Evolutionary conservation across 35 echinoderm and acorn worm genomes (phyloP), one percentile per base, ranked within the genome.

Genomic region (Apostichopus japonicus): DNA sequence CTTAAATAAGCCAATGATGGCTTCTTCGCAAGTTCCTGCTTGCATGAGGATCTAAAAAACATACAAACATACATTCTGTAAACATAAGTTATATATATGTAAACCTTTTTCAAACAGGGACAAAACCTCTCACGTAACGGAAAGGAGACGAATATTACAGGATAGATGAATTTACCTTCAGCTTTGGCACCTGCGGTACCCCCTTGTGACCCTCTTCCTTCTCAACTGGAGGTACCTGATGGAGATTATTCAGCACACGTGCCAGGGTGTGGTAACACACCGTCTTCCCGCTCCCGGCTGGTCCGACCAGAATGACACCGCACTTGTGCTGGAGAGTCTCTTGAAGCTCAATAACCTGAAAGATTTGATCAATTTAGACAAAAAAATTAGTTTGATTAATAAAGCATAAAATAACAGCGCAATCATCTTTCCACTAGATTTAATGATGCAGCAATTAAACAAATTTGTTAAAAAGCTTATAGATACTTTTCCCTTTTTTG

Each of bases 261-360:
- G 91, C 90, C 15, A 99, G 75, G 23, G 97, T 96, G 76, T 99
- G 94, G 72, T 96, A 94, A 80, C 97, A 96, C 22, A 96, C 95
- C 16, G 97, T 96, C 91, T 99, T 99, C 6, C 97, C 97, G 73
- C 93, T 96, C 1, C 95, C 95, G 17, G 97, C 93, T 16, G 97
- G 91, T 8, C 97, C 97, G 0, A 99, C 88, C 33, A 99, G 61
- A 54, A 99, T 93, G 6, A 95, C 95, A 13, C 97, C 97, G 10
- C 78, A 77, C 58, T 94, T 95, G 23, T 92, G 73, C 52, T 95
- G 93, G 13, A 99, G 81, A 57, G 77, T 92, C 8, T 99, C 84
- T 23, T 99, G 93, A 6, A 99, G 79, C 58, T 99, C 93, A 65
- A 99, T 83, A 5, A 99, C 95, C 97, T 99, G 56, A 15, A 16